Conservation (phyloP, 2,113 vertebrate genomes). For the Diadophis punctatus region DNA sequence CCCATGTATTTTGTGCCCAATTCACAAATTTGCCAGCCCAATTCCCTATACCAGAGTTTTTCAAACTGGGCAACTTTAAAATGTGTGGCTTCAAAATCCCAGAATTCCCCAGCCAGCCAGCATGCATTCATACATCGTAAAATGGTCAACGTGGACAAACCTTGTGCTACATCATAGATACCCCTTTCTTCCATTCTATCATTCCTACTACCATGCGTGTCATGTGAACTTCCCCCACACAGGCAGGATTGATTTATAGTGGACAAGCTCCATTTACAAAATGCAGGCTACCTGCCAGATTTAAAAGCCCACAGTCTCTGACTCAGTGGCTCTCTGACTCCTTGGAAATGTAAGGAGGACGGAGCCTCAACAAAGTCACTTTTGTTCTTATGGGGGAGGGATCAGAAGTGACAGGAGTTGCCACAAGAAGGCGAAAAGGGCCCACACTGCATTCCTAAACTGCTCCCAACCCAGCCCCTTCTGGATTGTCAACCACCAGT, state of each 20-base stretch:
- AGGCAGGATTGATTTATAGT: neutral
- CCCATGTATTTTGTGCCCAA: neutral
- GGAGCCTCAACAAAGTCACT: slow-evolving; percentile 4
- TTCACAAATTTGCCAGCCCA: neutral
- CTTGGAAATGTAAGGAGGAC: neutral
- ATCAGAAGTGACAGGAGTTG: neutral
- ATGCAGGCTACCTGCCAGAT: slow-evolving; percentile 20
- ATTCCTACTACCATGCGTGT: neutral
- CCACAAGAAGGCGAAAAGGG: neutral
- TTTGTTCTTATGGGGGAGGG: slow-evolving; percentile 8
- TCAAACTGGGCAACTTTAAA: neutral
- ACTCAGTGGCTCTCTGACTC: neutral
- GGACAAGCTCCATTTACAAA: neutral
- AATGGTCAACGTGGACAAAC: neutral
- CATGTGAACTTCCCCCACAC: neutral
- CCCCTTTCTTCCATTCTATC: neutral
- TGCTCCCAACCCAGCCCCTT: neutral
- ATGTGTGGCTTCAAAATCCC: neutral
- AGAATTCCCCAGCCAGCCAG: neutral
- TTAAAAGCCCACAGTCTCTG: neutral
- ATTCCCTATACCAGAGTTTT: neutral
- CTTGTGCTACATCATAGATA: neutral
- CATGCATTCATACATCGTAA: neutral
- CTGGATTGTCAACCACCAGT: neutral
- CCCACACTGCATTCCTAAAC: neutral